A percentile compares a stretch with the other conserved stretches of the same genome.
Evolutionary conservation across 2,888 invertebrate genomes (phyloP).

Genomic region (Microdon myrmicae): DNA sequence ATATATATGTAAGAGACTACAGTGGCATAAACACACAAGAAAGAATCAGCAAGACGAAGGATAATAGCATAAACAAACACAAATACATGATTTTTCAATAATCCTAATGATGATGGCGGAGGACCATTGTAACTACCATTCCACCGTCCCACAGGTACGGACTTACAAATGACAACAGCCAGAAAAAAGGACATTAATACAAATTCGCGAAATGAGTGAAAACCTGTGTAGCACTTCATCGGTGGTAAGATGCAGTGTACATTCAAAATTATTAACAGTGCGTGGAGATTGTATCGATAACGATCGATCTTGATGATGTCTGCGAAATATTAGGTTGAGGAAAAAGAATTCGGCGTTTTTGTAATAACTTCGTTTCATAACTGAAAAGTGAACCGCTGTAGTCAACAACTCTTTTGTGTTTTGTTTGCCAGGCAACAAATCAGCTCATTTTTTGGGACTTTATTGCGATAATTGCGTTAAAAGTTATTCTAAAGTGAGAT

Average conservation of each 20-base stretch:
- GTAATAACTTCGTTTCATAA: no score
- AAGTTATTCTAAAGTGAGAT: no score
- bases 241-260: conserved; percentile 15
- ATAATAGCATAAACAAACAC: conserved; percentile 48
- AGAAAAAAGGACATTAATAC: conserved; percentile 46
- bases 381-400: no score
- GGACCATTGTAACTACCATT: not conserved
- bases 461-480: no score
- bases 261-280: conserved; percentile 7
- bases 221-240: conserved; percentile 33
- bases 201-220: conserved; percentile 46
- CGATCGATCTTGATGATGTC: conserved; percentile 25
- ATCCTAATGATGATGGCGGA: conserved; percentile 50
- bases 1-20: no score
- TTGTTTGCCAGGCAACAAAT: no score
- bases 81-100: conserved; percentile 52
- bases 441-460: no score
- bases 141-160: not conserved
- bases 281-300: conserved; percentile 24
- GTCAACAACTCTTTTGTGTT: no score
- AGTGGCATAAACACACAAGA: no score
- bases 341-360: no score
- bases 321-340: no score
- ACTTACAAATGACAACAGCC: conserved; percentile 17
- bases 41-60: conserved; percentile 32